A percentile compares a stretch with the other conserved stretches of the same genome.
Evolutionary conservation across 2,888 invertebrate genomes (phyloP).

Genomic region (Apamea crenata): DNA sequence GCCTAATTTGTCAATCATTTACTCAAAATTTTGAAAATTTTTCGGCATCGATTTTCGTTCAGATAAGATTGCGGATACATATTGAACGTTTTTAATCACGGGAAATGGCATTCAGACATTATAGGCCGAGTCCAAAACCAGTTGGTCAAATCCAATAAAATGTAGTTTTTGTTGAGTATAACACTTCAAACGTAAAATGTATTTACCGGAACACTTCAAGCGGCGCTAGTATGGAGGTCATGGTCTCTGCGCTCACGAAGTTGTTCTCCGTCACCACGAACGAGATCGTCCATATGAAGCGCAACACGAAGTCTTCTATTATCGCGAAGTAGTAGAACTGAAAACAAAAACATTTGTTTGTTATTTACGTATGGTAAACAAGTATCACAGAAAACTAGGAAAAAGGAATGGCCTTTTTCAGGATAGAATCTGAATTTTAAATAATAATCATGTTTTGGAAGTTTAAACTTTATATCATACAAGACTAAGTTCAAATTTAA

Average conservation of each 20-base stretch:
- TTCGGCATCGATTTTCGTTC: no score
- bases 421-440: background rate
- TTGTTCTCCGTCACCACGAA: slow-evolving; percentile 95
- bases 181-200: background rate
- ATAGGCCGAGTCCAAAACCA: background rate
- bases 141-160: background rate
- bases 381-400: background rate
- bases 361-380: background rate
- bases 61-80: no score
- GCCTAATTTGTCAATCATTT: no score
- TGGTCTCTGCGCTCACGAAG: slow-evolving; percentile 94
- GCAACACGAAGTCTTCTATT: slow-evolving; percentile 97
- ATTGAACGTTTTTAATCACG: no score
- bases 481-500: background rate
- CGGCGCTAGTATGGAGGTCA: slow-evolving; percentile 95
- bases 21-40: no score
- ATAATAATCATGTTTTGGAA: background rate
- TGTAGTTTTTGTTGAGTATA: background rate
- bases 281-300: slow-evolving; percentile 98
- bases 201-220: slow-evolving; percentile 96
- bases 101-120: no score
- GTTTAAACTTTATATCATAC: background rate
- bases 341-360: slow-evolving; percentile 67
- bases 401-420: background rate
- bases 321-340: slow-evolving; percentile 98